Evolutionary conservation across 2,888 invertebrate genomes (phyloP).

Genomic region (Aphodius sticticus): DNA sequence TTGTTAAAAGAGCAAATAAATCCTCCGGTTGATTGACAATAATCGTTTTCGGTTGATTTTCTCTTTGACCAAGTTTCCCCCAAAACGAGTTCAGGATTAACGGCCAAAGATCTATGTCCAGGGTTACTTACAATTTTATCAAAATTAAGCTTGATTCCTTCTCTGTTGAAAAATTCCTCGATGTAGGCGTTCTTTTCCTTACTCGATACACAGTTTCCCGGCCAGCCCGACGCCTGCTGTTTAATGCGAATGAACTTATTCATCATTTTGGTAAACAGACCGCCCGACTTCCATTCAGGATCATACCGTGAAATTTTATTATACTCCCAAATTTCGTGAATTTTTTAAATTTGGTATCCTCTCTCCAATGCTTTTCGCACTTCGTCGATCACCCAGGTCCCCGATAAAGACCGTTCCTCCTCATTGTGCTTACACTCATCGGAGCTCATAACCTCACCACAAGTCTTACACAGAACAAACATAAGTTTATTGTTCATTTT

Average conservation of each 20-base stretch:
- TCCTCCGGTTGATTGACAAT: not conserved
- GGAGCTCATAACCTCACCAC: too few relatives aligned
- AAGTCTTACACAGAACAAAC: too few relatives aligned
- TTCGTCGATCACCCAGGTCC: too few relatives aligned
- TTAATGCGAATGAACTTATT: not conserved
- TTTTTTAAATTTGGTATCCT: too few relatives aligned
- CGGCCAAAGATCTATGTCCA: not conserved
- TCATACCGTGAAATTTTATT: too few relatives aligned
- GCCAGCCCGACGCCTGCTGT: constrained; percentile 15
- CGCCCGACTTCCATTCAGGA: not conserved
- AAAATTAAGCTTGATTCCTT: not conserved
- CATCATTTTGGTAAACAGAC: constrained; percentile 9
- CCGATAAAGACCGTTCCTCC: too few relatives aligned
- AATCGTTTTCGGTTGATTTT: not conserved
- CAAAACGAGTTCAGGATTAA: constrained; percentile 8
- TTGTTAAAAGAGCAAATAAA: not conserved
- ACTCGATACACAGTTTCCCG: not conserved
- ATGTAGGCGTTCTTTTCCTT: not conserved
- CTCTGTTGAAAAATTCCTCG: not conserved
- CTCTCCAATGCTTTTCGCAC: too few relatives aligned
- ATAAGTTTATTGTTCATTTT: too few relatives aligned
- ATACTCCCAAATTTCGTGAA: constrained; percentile 16
- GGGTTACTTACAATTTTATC: not conserved
- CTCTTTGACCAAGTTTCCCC: not conserved
- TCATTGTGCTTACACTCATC: too few relatives aligned